Evolutionary conservation across 2,797 vertebrate species (phyloP).

Genomic region (Anabacerthia variegaticeps): DNA sequence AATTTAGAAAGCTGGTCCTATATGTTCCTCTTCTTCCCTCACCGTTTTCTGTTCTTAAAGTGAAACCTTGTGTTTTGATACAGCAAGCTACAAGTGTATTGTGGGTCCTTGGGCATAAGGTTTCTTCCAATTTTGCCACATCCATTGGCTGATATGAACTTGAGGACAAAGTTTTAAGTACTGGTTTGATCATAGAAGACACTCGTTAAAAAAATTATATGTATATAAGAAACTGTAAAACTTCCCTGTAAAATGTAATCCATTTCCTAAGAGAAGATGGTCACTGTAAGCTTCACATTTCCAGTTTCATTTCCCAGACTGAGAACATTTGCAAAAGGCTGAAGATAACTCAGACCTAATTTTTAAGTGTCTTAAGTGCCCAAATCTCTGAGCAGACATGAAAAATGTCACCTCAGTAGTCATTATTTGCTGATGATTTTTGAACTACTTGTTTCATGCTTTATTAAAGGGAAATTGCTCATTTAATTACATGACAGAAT

Average conservation of each 20-base stretch:
- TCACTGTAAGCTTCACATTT: background rate
- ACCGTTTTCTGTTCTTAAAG: background rate
- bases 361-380: background rate
- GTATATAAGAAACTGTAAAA: background rate
- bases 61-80: background rate
- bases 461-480: background rate
- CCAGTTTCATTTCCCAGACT: background rate
- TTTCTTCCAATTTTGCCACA: background rate
- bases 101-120: background rate
- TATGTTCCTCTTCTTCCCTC: background rate
- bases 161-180: background rate
- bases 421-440: background rate
- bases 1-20: background rate
- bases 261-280: background rate
- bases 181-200: background rate
- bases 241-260: background rate
- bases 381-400: slow-evolving; percentile 6
- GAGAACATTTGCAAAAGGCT: background rate
- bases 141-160: background rate
- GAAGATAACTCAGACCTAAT: background rate
- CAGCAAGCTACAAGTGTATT: background rate
- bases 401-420: background rate
- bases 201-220: background rate
- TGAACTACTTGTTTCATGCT: background rate
- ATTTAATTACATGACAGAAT: background rate